These are phyloP conservation scores for Semaprochilodus insignis DNA, from an alignment of 2,797 vertebrate genomes.

Conservation along the genomic window DNA sequence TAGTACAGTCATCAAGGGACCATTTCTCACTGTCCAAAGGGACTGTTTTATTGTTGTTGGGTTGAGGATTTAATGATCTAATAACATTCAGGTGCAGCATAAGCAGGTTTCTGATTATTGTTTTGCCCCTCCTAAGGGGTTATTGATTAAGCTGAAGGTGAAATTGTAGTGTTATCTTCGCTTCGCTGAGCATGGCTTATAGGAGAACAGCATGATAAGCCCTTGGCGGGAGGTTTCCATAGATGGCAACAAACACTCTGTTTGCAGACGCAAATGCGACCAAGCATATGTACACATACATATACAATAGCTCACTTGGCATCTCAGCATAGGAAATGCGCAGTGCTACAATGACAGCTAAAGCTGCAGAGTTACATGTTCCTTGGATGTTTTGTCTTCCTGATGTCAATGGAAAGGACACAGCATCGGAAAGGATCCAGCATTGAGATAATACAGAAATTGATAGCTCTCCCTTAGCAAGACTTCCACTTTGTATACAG, in stretches of 20 bases:
- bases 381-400: conserved; percentile 9
- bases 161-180: conserved; percentile 25
- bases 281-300: conserved; percentile 11
- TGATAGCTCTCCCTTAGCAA: conserved; percentile 7
- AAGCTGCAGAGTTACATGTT: neutral
- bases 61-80: conserved; percentile 52
- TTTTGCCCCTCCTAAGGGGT: conserved; percentile 32
- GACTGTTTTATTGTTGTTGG: conserved; percentile 27
- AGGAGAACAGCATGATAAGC: neutral
- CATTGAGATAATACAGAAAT: neutral
- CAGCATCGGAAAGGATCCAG: too few species aligned
- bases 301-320: conserved; percentile 14
- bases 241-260: conserved; percentile 14
- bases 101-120: conserved; percentile 48
- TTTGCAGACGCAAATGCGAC: conserved; percentile 4
- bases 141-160: conserved; percentile 51
- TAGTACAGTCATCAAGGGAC: conserved; percentile 29
- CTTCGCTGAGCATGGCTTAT: conserved; percentile 24
- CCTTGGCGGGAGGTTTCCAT: conserved; percentile 1
- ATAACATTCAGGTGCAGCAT: conserved; percentile 54
- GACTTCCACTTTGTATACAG: neutral
- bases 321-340: conserved; percentile 9
- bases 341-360: conserved; percentile 5
- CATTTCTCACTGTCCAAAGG: conserved; percentile 22
- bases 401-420: conserved; percentile 1